Evolutionary conservation across 2,113 vertebrate genomes (phyloP), one percentile per base, ranked within the genome.

Genomic region (Cervus canadensis): DNA sequence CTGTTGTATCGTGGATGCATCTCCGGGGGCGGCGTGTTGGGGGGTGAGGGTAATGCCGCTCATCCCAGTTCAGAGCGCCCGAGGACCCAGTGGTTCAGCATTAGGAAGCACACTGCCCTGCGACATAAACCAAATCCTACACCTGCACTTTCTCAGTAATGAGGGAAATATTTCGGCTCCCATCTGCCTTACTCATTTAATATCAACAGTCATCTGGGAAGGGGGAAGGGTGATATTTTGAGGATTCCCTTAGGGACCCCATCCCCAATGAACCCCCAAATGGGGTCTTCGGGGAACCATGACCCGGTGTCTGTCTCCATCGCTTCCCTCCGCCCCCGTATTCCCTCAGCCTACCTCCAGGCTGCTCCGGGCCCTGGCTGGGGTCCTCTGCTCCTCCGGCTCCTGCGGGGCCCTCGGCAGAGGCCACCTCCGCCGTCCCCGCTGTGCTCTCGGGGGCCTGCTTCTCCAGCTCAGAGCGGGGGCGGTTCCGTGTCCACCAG

Each of bases 401-500:
- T 64, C 10, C 94, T 62, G 45, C 59, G 33, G 57, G 45, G 33
- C 11, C 16, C n/a, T 50, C 67, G 0, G 9, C 12, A 0, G 25
- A 50, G 1, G 82, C 33, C 23, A 7, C 10, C 19, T 62, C 54
- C 0, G 7, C 15, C 1, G 0, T 26, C 25, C 10, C 67, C 0
- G 23, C 28, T 0, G 8, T 25, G 40, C n/a, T 96, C 23, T 60
- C 36, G 2, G 57, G 67, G 96, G 7, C 54, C 87, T 97, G 64
- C 52, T 79, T 89, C 12, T 98, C 89, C 79, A 99, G 94, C 91
- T 98, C 98, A 4, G 95, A 30, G 7, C 81, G 93, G 28, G 98
- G 96, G 45, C 95, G 98, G 88, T 99, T 95, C 94, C 99, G 99
- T 23, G 99, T 99, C 99, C 99, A 99, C 99, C 99, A 99, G 0